Evolutionary conservation across 2,113 vertebrate species (phyloP).

Genomic region (Alaudala cheleensis): DNA sequence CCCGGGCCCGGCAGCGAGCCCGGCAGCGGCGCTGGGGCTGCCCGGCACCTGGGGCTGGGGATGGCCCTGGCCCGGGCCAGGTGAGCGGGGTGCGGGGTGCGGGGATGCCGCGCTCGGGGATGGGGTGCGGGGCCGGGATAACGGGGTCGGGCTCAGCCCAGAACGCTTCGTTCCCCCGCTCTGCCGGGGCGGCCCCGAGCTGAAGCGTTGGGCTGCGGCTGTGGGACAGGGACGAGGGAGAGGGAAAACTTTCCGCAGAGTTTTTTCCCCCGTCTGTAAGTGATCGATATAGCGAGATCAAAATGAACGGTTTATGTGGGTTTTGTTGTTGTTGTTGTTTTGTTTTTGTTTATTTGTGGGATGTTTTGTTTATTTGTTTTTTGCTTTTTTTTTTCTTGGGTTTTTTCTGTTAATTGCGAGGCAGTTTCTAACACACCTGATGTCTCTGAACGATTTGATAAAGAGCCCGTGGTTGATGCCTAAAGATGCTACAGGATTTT

Average conservation of each 20-base stretch:
- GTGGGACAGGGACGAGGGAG: neutral
- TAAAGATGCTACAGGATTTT: neutral
- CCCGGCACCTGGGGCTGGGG: neutral
- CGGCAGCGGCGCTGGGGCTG: neutral
- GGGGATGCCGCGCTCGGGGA: neutral
- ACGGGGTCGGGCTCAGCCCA: neutral
- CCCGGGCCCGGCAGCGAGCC: too few species aligned
- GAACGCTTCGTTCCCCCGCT: fast-evolving
- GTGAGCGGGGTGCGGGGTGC: neutral
- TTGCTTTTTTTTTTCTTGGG: too few species aligned
- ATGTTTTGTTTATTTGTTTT: neutral
- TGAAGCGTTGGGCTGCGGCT: neutral
- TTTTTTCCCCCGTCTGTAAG: too few species aligned
- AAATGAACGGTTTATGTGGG: neutral
- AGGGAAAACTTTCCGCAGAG: neutral
- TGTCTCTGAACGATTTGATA: neutral
- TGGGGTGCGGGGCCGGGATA: neutral
- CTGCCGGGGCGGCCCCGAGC: fast-evolving
- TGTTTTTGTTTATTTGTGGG: too few species aligned
- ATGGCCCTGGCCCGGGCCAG: neutral
- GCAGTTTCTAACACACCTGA: neutral
- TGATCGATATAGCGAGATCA: fast-evolving
- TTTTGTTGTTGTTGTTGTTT: fast-evolving
- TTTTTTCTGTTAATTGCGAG: neutral
- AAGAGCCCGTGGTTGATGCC: neutral